phyloP scores from a whole-genome alignment of 2,113 vertebrate genomes.

The Xenopus laevis region DNA sequence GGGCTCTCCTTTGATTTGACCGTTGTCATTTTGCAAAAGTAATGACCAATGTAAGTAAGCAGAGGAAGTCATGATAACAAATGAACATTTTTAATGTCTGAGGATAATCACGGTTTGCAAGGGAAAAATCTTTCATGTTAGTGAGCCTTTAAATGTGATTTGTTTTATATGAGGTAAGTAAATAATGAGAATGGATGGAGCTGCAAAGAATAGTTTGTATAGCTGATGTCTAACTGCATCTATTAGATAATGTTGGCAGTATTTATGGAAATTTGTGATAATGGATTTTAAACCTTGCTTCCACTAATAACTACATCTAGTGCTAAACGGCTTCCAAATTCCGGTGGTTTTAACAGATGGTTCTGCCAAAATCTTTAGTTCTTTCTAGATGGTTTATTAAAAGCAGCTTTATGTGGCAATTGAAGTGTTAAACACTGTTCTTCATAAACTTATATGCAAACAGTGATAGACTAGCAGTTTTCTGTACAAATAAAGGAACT shows the following conservation, averaged over 20 bases:
- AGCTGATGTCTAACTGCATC: conserved; percentile 13
- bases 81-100: no score
- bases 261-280: conserved; percentile 32
- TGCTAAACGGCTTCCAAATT: conserved; percentile 16
- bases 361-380: conserved; percentile 11
- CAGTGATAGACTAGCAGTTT: no score
- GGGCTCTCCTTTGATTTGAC: no score
- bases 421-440: no score
- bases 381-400: conserved; percentile 10
- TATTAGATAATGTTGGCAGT: conserved; percentile 40
- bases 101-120: no score
- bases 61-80: no score
- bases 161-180: not conserved
- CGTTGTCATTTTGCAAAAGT: no score
- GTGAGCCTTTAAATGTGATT: not conserved
- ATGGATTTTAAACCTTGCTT: conserved; percentile 31
- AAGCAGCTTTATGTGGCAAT: no score
- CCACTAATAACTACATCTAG: conserved; percentile 30
- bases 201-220: not conserved
- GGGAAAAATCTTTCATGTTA: not conserved
- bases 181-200: not conserved
- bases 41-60: no score
- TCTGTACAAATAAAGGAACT: no score
- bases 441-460: no score
- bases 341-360: conserved; percentile 3